These are phyloP conservation scores for Hemistola chrysoprasaria DNA, from an alignment of 2,888 invertebrate genomes.

Conservation along the genomic window DNA sequence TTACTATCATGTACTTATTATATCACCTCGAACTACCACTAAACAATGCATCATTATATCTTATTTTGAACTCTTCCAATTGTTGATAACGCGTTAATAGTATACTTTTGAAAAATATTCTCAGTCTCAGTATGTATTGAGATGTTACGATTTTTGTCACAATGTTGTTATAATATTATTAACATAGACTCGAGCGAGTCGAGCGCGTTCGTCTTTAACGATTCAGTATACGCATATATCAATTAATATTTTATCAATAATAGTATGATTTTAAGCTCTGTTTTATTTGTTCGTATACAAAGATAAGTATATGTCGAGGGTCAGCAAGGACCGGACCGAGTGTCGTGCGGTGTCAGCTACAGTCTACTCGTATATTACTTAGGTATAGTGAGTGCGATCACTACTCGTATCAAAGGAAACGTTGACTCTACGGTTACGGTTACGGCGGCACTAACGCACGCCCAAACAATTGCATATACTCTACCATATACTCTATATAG, in stretches of 20 bases:
- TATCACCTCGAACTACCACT: slow-evolving; percentile 71
- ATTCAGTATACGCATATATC: slow-evolving; percentile 57
- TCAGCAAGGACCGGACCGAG: slow-evolving; percentile 37
- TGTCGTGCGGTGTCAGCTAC: slow-evolving; percentile 51
- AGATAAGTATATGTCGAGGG: slow-evolving; percentile 65
- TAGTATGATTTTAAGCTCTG: slow-evolving; percentile 76
- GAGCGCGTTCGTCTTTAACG: slow-evolving; percentile 35
- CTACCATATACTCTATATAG: slow-evolving; percentile 80
- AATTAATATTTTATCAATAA: slow-evolving; percentile 55
- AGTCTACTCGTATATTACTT: slow-evolving; percentile 39
- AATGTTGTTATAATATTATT: slow-evolving; percentile 16
- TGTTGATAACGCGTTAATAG: slow-evolving; percentile 44
- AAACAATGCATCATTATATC: slow-evolving; percentile 56
- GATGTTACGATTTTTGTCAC: slow-evolving; percentile 19
- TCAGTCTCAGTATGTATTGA: slow-evolving; percentile 60
- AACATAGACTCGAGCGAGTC: slow-evolving; percentile 29
- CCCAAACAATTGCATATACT: slow-evolving; percentile 76
- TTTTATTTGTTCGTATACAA: slow-evolving; percentile 80
- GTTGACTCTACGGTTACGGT: slow-evolving; percentile 63
- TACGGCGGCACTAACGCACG: slow-evolving; percentile 72
- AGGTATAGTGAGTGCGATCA: slow-evolving; percentile 68
- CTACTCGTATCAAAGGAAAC: slow-evolving; percentile 43
- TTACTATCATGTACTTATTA: slow-evolving; percentile 76
- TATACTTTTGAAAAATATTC: slow-evolving; percentile 48
- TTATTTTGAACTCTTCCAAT: slow-evolving; percentile 62